These are phyloP conservation scores for Pseudomyrmex pallidus DNA, from an alignment of 1,140 invertebrate species.

Conservation along the genomic window DNA sequence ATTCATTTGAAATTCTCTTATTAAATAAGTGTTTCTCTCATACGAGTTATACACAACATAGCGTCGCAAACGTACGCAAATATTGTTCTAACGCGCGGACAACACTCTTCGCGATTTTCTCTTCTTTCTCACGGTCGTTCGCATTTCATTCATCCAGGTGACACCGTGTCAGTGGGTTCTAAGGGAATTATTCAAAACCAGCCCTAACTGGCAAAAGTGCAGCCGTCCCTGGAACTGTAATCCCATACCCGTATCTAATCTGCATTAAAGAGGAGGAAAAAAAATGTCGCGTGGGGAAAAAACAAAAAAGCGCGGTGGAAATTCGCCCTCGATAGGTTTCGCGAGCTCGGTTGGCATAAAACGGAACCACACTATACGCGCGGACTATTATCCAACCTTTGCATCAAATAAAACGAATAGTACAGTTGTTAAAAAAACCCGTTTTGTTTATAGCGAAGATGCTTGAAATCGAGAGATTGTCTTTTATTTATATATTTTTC, in stretches of 20 bases:
- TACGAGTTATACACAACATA: not conserved
- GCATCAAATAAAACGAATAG: too few species aligned
- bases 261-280: constrained; percentile 77
- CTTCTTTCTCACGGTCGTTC: constrained; percentile 57
- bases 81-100: constrained; percentile 47
- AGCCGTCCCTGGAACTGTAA: constrained; percentile 77
- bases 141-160: constrained; percentile 75
- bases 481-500: not conserved
- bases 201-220: constrained; percentile 79
- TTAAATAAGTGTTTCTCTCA: constrained; percentile 15
- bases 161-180: constrained; percentile 75
- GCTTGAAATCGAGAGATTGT: too few species aligned
- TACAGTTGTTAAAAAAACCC: too few species aligned
- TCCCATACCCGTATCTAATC: constrained; percentile 79
- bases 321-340: not conserved
- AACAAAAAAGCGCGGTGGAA: constrained; percentile 73
- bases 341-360: constrained; percentile 17
- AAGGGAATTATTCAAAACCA: constrained; percentile 77
- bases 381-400: too few species aligned
- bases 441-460: too few species aligned
- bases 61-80: constrained; percentile 18
- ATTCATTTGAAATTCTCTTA: constrained; percentile 16
- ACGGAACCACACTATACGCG: not conserved
- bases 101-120: constrained; percentile 57
- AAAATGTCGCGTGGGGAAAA: constrained; percentile 74